These are phyloP conservation scores for Esox masquinongy DNA, from an alignment of 2,797 vertebrate genomes.

Conservation along the genomic window DNA sequence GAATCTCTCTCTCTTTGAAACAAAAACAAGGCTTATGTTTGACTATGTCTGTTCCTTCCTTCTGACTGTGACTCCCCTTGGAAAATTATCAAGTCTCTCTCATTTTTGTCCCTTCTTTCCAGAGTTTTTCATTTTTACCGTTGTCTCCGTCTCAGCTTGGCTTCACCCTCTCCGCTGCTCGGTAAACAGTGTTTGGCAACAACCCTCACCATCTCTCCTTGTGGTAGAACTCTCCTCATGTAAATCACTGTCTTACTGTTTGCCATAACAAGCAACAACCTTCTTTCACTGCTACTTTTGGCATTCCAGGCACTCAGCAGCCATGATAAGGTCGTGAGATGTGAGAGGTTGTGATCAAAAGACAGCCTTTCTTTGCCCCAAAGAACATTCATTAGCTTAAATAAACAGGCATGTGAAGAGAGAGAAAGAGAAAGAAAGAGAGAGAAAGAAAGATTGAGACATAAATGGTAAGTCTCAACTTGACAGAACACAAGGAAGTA, in stretches of 20 bases:
- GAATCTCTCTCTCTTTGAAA: neutral
- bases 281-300: conserved; percentile 25
- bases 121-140: conserved; percentile 6
- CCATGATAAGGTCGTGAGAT: conserved; percentile 2
- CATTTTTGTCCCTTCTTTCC: neutral
- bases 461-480: neutral
- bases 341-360: conserved; percentile 37
- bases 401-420: conserved; percentile 13
- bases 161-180: neutral
- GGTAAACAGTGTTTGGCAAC: neutral
- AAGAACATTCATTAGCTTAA: conserved; percentile 39
- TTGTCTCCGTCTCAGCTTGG: neutral
- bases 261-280: conserved; percentile 27
- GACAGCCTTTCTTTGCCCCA: conserved; percentile 23
- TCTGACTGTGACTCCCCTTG: neutral
- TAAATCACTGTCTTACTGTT: conserved; percentile 4
- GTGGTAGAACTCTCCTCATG: neutral
- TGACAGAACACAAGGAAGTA: neutral
- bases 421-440: neutral
- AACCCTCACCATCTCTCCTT: neutral
- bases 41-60: conserved; percentile 6
- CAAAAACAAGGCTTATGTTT: conserved; percentile 11
- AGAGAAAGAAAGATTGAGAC: neutral
- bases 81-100: conserved; percentile 11
- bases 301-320: conserved; percentile 25